These are phyloP conservation scores for Ichneumoninae sp. DNA, from an alignment of 2,888 invertebrate species.

Conservation along the genomic window DNA sequence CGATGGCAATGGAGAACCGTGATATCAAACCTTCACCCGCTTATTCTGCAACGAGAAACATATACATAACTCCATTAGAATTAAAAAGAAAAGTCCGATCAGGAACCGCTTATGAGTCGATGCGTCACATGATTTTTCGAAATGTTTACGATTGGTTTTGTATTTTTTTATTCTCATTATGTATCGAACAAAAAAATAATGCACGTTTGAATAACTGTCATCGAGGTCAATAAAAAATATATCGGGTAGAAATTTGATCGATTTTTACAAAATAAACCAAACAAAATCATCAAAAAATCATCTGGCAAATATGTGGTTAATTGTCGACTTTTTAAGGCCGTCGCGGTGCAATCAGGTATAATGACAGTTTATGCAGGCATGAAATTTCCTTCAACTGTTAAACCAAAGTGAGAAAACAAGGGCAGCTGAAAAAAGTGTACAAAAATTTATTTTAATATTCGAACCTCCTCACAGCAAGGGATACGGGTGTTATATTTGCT, in stretches of 20 bases:
- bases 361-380: too few relatives aligned
- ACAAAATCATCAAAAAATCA: background rate
- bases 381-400: background rate
- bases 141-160: background rate
- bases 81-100: background rate
- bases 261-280: background rate
- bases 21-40: constrained; percentile 50
- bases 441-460: background rate
- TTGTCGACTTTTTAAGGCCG: background rate
- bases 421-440: background rate
- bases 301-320: background rate
- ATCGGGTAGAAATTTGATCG: background rate
- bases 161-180: background rate
- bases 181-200: background rate
- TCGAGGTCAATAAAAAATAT: background rate
- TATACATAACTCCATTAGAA: constrained; percentile 39
- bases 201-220: background rate
- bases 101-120: background rate
- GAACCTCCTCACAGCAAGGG: background rate
- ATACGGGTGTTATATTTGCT: background rate
- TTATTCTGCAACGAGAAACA: constrained; percentile 61
- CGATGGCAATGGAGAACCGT: constrained; percentile 17
- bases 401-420: background rate
- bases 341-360: too few relatives aligned
- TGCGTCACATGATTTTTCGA: background rate